These are phyloP conservation scores for Aramus guarauna DNA, from an alignment of 2,113 vertebrate species.

Conservation along the genomic window DNA sequence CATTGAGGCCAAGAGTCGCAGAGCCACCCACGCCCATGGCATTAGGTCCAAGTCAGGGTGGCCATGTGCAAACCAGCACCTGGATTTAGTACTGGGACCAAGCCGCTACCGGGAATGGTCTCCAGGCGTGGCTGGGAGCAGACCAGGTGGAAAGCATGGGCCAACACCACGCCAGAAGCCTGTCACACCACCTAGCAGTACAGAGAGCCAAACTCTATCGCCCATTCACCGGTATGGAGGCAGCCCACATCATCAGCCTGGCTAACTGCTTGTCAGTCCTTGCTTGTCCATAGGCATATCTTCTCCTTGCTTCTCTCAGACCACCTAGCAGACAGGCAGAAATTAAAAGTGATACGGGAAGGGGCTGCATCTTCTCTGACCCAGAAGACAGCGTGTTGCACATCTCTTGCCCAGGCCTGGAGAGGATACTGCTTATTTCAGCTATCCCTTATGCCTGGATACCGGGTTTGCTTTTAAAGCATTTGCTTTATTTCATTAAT, in stretches of 20 bases:
- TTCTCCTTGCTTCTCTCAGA: background rate
- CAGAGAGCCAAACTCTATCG: rapidly evolving
- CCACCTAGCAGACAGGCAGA: background rate
- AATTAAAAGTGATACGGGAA: background rate
- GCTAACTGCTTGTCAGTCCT: background rate
- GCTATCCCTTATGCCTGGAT: background rate
- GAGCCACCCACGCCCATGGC: rapidly evolving
- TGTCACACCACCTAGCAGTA: background rate
- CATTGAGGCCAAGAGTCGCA: background rate
- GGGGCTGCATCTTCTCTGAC: background rate
- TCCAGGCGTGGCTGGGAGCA: background rate
- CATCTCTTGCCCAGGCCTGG: background rate
- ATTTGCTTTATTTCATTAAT: background rate
- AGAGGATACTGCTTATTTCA: background rate
- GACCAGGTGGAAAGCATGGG: background rate
- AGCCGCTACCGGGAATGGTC: background rate
- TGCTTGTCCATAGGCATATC: background rate
- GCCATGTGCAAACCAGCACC: background rate
- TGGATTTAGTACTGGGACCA: background rate
- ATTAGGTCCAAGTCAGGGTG: rapidly evolving
- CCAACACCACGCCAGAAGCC: background rate
- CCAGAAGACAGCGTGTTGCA: background rate
- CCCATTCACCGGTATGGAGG: rapidly evolving
- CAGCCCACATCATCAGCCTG: background rate
- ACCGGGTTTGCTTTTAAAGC: background rate